Conservation (phyloP, 2,113 vertebrate genomes). For the Cynopterus brachyotis region DNA sequence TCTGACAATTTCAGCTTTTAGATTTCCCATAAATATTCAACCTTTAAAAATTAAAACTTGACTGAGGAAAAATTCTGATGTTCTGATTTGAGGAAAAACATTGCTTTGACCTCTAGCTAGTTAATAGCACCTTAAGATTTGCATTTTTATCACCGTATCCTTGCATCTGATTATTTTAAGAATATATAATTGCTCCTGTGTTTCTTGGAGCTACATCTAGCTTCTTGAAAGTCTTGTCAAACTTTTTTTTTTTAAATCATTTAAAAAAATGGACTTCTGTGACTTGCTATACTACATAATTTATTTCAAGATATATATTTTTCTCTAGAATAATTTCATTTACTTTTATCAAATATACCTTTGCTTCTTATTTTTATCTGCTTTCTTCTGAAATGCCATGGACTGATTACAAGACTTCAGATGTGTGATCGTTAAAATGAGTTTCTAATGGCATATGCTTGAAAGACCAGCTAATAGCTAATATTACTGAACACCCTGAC, state of each 20-base stretch:
- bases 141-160: slow-evolving; percentile 9
- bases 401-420: not conserved
- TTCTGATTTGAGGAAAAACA: slow-evolving; percentile 60
- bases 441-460: not conserved
- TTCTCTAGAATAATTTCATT: not conserved
- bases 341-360: not conserved
- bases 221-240: not conserved
- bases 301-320: not conserved
- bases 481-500: not conserved
- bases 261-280: not conserved
- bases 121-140: slow-evolving; percentile 24
- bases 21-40: slow-evolving; percentile 67
- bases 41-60: slow-evolving; percentile 67
- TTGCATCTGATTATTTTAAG: slow-evolving; percentile 51
- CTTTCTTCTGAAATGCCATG: not conserved
- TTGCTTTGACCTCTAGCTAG: slow-evolving; percentile 49
- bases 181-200: not conserved
- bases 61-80: slow-evolving; percentile 36
- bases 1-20: slow-evolving; percentile 43
- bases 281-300: not conserved
- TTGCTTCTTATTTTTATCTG: not conserved
- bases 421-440: not conserved
- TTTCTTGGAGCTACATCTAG: not conserved
- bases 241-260: not conserved
- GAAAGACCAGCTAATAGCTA: not conserved